phyloP scores from a whole-genome alignment of 2,113 vertebrate species.

The Synchiropus splendidus region DNA sequence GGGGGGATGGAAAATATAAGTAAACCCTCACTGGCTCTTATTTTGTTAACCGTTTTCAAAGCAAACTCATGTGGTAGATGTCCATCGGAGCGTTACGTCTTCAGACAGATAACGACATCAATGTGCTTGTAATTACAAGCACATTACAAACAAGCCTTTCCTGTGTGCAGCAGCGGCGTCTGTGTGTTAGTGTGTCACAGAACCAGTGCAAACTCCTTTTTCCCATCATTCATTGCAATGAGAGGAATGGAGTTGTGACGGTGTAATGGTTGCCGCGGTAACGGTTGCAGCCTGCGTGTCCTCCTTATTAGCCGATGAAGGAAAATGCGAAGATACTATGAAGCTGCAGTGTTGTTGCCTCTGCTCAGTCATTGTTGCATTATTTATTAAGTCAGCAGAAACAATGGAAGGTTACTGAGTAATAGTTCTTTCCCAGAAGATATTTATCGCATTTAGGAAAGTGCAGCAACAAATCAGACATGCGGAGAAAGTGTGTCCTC shows the following conservation, averaged over 20 bases:
- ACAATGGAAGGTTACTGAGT: conserved; percentile 43
- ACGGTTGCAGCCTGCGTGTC: conserved; percentile 44
- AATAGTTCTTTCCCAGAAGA: conserved; percentile 23
- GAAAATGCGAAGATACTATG: no score
- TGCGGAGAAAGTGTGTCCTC: no score
- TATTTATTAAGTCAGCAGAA: conserved; percentile 48
- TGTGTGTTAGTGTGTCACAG: conserved; percentile 2
- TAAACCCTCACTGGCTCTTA: no score
- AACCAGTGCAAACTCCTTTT: conserved; percentile 11
- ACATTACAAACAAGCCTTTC: not conserved
- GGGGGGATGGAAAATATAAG: conserved; percentile 9
- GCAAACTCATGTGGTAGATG: conserved; percentile 9
- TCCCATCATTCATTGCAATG: conserved; percentile 26
- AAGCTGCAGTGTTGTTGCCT: no score
- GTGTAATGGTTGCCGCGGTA: conserved; percentile 54
- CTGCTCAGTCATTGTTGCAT: conserved; percentile 30
- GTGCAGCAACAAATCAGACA: no score
- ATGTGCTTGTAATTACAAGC: no score
- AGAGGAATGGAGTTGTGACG: conserved; percentile 31
- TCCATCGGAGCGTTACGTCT: no score
- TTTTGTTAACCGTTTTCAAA: no score
- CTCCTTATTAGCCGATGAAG: not conserved
- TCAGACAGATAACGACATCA: no score
- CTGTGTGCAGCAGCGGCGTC: not conserved
- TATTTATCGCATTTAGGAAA: conserved; percentile 19